These are phyloP conservation scores for Paratilapia polleni DNA, from an alignment of 2,113 vertebrate genomes.

Conservation along the genomic window DNA sequence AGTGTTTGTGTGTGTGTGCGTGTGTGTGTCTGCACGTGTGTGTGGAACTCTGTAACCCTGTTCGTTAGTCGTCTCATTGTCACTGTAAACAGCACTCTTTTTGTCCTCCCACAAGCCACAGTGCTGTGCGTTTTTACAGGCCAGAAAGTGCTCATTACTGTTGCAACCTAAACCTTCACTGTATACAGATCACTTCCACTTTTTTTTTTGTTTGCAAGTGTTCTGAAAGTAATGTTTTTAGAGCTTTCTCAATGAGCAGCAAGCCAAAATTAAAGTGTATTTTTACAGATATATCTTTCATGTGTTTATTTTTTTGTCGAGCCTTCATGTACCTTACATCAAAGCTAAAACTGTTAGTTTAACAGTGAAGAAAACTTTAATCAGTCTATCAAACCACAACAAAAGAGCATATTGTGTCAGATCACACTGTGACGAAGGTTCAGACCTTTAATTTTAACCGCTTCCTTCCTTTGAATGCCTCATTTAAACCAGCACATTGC, in stretches of 20 bases:
- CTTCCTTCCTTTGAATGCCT: slow-evolving; percentile 36
- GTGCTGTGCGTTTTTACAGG: slow-evolving; percentile 42
- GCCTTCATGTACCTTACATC: neutral
- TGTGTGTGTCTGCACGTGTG: neutral
- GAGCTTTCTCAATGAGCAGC: neutral
- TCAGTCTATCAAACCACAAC: neutral
- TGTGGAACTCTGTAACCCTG: slow-evolving; percentile 8
- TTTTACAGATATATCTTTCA: neutral
- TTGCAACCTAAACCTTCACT: slow-evolving; percentile 14
- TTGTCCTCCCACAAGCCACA: slow-evolving; percentile 48
- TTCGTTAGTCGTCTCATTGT: slow-evolving; percentile 49
- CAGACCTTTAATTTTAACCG: slow-evolving; percentile 32
- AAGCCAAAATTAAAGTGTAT: neutral
- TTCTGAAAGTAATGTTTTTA: neutral
- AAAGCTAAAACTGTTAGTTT: slow-evolving; percentile 14
- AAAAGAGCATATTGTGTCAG: slow-evolving; percentile 6
- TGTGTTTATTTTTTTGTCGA: neutral
- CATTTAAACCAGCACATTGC: slow-evolving; percentile 35
- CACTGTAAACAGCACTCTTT: slow-evolving; percentile 55
- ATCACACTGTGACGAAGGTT: slow-evolving; percentile 1
- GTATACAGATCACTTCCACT: neutral
- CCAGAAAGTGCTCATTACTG: slow-evolving; percentile 41
- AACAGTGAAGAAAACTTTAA: neutral
- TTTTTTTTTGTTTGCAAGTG: neutral
- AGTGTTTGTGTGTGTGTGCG: slow-evolving; percentile 5